Base-by-base conservation (phyloP, 1,140 invertebrate species). In the Conopomorpha cramerella region DNA sequence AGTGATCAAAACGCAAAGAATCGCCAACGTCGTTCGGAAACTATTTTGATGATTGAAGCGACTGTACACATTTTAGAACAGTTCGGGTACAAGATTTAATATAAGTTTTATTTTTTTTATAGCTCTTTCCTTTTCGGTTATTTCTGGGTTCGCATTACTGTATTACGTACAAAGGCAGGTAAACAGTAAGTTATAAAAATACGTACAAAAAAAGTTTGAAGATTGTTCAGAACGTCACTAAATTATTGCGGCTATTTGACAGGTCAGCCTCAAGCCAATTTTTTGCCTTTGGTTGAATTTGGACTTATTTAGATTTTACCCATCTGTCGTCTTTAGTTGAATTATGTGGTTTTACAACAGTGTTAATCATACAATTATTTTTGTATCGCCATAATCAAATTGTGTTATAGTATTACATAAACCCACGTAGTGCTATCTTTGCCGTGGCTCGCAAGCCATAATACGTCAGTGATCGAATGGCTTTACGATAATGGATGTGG, bases 401-500 rank as follows among this genome's bases (percentile, higher is more conserved):
- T 61, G 57, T 68, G 54, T 66, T 65, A 46, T 55, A 66, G 65
- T 70, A 65, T 72, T 74, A 72, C 52, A 68, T 72, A 74, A 72
- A 74, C 59, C 51, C 41, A 59, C 58, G 47, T 51, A 62, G 55
- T 70, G 64, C 59, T 23, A 67, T 65, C 55, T 47, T 57, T 47
- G 50, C 46, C 60, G 68, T 67, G 70, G 53, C 56, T 63, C 57
- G 59, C 67, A 59, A 54, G 66, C 62, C 55, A 57, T 66, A 53
- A 60, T 67, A 74, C 70, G 70, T 74, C 70, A 71, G 64, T 74
- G 58, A 58, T 61, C 63, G 60, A 71, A 61, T 70, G 57, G 55
- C 55, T 58, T 48, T 56, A 60, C 62, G 63, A 77, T 76, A 71
- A 78, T 78, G 74, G 74, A 78, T 77, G 72, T 78, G 55, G 74